Evolutionary conservation across 2,888 invertebrate genomes (phyloP), one percentile per base, ranked within the genome.

Genomic region (Hermodice carunculata): DNA sequence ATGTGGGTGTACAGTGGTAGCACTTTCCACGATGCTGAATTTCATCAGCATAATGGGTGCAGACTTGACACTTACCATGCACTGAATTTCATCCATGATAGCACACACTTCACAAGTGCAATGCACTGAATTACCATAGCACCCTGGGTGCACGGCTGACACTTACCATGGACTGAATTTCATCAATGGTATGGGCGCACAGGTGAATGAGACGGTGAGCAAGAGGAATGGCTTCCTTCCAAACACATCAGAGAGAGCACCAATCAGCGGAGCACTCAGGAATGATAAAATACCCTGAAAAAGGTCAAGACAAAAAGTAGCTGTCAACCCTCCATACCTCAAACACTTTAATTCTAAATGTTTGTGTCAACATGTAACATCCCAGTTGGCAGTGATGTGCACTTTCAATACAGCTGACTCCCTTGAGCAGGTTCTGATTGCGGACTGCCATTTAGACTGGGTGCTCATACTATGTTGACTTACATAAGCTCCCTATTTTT

Each of bases 161-260:
- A 82, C 87, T 84, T 78, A 90, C 95, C 95, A 98, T 53, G 98
- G 96, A 89, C 98, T 98, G 85, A 99, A 93, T 82, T 95, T 95
- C 95, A 99, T 98, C 68, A 99, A 90, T 60, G 99, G 99, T 85
- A 99, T 98, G 58, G 99, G 99, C 77, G 94, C 94, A 88, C 99
- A 99, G 42, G 99, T 99, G 88, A 98, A 98, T 87, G 98, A 96
- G 81, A 98, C 98, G 56, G 98, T 98, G 82, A 99, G 67, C 19
- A 74, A 59, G 34, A 74, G 68, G 53, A 74, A 74, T 24, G 98
- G 93, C 88, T 99, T 99, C 77, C 99, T 91, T 58, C 99, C 99
- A 94, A 98, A 98, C 64, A 98, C 94, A 88, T 99, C 99, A 29
- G 97, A 97, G 53, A 99, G 89, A 1, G 98, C 98, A 67, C 99